Evolutionary conservation across 2,797 vertebrate species (phyloP).

Genomic region (Phoebastria nigripes): DNA sequence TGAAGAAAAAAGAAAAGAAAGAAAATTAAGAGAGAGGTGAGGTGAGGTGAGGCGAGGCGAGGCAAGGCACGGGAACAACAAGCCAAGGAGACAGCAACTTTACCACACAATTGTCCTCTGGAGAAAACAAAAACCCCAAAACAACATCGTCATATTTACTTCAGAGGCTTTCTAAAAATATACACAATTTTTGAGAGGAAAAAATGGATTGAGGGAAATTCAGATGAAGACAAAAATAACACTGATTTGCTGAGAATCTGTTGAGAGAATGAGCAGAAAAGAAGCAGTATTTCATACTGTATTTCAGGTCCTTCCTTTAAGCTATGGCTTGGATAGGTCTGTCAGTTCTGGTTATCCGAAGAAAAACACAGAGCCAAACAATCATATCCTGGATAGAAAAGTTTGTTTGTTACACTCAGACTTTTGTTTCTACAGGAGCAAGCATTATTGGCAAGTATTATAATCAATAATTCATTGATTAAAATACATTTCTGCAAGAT

Average conservation of each 20-base stretch:
- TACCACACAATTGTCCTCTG: not conserved
- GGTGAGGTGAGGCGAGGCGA: accelerated
- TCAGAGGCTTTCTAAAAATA: not conserved
- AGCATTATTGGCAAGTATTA: not conserved
- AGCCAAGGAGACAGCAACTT: not conserved
- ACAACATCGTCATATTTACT: not conserved
- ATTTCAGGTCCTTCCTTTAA: not conserved
- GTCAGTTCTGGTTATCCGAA: not conserved
- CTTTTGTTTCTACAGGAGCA: not conserved
- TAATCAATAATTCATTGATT: not conserved
- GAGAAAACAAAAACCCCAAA: not conserved
- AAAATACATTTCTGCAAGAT: not conserved
- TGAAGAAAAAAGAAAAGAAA: not conserved
- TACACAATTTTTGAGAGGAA: not conserved
- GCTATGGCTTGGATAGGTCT: not conserved
- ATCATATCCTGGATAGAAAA: not conserved
- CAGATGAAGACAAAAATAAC: not conserved
- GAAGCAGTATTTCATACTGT: not conserved
- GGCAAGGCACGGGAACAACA: not conserved
- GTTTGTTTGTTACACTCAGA: not conserved
- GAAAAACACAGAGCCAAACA: not conserved
- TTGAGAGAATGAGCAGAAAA: not conserved
- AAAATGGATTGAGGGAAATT: not conserved
- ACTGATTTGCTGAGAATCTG: not conserved
- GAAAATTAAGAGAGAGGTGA: not conserved